Base-by-base conservation (phyloP, 2,888 invertebrate species). In the Spilosoma lubricipeda region DNA sequence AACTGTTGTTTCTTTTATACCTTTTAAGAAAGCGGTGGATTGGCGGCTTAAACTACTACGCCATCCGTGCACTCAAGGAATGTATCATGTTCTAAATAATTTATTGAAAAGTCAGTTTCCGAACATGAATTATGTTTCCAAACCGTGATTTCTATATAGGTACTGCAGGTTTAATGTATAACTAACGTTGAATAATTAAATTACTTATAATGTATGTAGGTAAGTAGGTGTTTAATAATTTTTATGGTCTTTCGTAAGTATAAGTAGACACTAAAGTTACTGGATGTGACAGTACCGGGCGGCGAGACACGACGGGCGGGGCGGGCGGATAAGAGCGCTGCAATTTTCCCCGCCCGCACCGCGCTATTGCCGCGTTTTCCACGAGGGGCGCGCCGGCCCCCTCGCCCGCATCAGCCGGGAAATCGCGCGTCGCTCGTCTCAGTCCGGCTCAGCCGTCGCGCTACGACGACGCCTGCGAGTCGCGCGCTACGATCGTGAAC, bases 361-460 rank as follows among this genome's bases (percentile, higher is more conserved):
- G 89, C 87, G 87, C 90, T 86, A 85, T 88, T 89, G 88, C 85
- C 89, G 92, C 93, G 93, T 94, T 95, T 95, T 95, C 94, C 95
- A 92, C 92, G 92, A 91, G 93, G 93, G 93, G 93, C 93, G 92
- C 93, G 91, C 90, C 92, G 90, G 91, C 91, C 92, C 93, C 94
- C 94, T 91, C 93, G 88, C 92, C 92, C 91, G 90, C 88, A 88
- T 88, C 89, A 91, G 93, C 92, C 92, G 95, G 95, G 95, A 95
- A 95, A 93, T 94, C 91, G 91, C 91, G 92, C 92, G 90, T 88
- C 90, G 87, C 89, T 90, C 92, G 90, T 87, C 93, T 95, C 95
- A 95, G 95, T 95, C 91, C 91, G 93, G 90, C 92, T 93, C 93
- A 89, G 92, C 92, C 94, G 94, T 92, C 94, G 94, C 91, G 91